phyloP scores from a whole-genome alignment of 1,140 invertebrate species.

The Anadara kagoshimensis region DNA sequence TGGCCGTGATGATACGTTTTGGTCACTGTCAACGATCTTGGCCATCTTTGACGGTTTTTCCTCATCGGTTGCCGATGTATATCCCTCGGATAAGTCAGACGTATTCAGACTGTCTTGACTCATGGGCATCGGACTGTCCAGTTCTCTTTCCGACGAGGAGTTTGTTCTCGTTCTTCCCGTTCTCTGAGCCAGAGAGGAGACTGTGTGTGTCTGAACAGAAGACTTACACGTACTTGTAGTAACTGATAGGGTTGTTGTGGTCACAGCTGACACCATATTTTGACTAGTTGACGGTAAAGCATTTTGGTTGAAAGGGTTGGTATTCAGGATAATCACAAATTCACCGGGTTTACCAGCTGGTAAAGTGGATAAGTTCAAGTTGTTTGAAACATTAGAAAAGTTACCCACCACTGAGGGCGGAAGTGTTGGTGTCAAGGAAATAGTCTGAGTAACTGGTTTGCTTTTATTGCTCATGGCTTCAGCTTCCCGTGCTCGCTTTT shows the following conservation, averaged over 20 bases:
- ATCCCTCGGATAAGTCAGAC: not conserved
- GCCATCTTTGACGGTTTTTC: conserved; percentile 39
- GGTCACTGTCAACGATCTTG: conserved; percentile 35
- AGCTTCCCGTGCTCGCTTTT: conserved; percentile 54
- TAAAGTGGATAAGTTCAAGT: no score
- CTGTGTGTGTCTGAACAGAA: no score
- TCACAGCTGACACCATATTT: not conserved
- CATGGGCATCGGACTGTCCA: not conserved
- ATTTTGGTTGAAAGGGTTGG: no score
- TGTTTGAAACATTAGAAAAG: no score
- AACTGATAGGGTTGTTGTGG: not conserved
- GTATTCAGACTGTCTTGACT: not conserved
- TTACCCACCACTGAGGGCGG: conserved; percentile 22
- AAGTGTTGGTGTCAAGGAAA: not conserved
- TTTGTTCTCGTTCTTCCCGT: conserved; percentile 17
- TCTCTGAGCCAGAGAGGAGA: not conserved
- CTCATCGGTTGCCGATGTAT: not conserved
- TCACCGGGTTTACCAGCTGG: no score
- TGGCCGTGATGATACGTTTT: conserved; percentile 35
- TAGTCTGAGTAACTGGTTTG: not conserved
- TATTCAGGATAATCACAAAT: no score
- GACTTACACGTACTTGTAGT: no score
- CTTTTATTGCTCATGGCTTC: conserved; percentile 22
- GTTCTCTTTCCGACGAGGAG: conserved; percentile 23
- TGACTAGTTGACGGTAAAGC: not conserved